A percentile compares a stretch with the other conserved stretches of the same genome.
Evolutionary conservation across 2,888 invertebrate genomes (phyloP).

Genomic region (Hydraecia micacea): DNA sequence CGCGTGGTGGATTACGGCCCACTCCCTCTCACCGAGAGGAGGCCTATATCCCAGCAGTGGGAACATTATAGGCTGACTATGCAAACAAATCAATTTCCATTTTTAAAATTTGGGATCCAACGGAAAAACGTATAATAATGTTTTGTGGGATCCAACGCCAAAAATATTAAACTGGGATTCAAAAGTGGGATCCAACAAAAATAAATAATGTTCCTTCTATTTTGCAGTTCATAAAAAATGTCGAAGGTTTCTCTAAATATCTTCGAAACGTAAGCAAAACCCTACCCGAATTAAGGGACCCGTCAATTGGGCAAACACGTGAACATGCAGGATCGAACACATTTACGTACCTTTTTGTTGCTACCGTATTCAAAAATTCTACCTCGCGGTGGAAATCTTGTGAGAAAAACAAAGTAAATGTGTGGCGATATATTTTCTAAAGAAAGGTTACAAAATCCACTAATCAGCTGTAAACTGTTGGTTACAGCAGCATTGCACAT

Average conservation of each 20-base stretch:
- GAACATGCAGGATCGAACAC: constrained; percentile 31
- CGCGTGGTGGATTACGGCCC: too few species aligned
- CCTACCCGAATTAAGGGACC: constrained; percentile 10
- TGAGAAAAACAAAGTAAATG: not conserved
- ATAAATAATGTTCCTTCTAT: not conserved
- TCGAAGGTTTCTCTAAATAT: constrained; percentile 24
- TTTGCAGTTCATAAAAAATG: constrained; percentile 32
- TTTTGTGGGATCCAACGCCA: too few species aligned
- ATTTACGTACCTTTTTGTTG: constrained; percentile 20
- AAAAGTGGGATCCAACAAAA: too few species aligned
- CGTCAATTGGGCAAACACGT: constrained; percentile 40
- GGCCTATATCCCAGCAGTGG: too few species aligned
- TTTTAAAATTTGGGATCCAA: too few species aligned
- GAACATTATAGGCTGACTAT: too few species aligned
- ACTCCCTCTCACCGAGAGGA: too few species aligned
- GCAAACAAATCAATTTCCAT: not conserved
- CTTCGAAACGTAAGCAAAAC: constrained; percentile 38
- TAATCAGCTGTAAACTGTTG: not conserved
- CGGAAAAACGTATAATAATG: too few species aligned
- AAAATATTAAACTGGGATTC: too few species aligned
- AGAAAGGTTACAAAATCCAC: constrained; percentile 7
- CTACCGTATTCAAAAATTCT: constrained; percentile 36
- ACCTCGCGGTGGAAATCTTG: not conserved
- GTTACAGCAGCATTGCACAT: not conserved
- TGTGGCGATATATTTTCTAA: not conserved